These are phyloP conservation scores for Timema cristinae DNA, from an alignment of 2,888 invertebrate genomes.

Conservation along the genomic window DNA sequence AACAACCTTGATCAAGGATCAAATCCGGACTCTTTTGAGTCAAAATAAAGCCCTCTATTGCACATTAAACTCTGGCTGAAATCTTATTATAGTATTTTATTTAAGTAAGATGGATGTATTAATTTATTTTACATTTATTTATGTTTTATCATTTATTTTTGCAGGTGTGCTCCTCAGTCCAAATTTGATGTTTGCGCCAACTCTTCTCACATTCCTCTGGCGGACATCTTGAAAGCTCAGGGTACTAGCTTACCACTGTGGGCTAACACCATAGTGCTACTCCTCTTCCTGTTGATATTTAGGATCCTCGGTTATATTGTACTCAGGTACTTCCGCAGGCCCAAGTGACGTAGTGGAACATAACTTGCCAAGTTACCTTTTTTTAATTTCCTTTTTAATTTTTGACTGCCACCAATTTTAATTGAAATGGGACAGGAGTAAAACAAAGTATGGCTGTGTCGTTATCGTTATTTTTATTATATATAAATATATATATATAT, in stretches of 20 bases:
- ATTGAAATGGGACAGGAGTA: conserved; percentile 25
- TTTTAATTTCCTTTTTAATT: neutral
- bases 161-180: conserved; percentile 64
- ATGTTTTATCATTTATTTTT: conserved; percentile 23
- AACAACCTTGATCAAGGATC: too few relatives aligned
- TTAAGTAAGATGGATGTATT: neutral
- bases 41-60: too few relatives aligned
- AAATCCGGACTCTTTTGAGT: too few relatives aligned
- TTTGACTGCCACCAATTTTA: conserved; percentile 17
- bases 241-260: conserved; percentile 63
- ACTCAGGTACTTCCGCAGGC: conserved; percentile 63
- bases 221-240: conserved; percentile 62
- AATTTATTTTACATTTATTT: neutral
- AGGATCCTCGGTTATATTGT: conserved; percentile 68
- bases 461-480: conserved; percentile 25
- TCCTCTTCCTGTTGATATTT: conserved; percentile 67
- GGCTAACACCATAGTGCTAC: conserved; percentile 67
- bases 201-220: conserved; percentile 56
- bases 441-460: conserved; percentile 29
- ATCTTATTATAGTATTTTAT: neutral
- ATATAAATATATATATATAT: neutral
- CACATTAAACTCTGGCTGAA: neutral
- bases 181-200: conserved; percentile 58
- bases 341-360: conserved; percentile 50
- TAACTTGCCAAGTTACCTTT: conserved; percentile 15